Percentiles rank a stretch among this genome's conserved stretches.
Evolutionary conservation across 2,113 vertebrate species (phyloP).

Genomic region (Macheiramphus alcinus): DNA sequence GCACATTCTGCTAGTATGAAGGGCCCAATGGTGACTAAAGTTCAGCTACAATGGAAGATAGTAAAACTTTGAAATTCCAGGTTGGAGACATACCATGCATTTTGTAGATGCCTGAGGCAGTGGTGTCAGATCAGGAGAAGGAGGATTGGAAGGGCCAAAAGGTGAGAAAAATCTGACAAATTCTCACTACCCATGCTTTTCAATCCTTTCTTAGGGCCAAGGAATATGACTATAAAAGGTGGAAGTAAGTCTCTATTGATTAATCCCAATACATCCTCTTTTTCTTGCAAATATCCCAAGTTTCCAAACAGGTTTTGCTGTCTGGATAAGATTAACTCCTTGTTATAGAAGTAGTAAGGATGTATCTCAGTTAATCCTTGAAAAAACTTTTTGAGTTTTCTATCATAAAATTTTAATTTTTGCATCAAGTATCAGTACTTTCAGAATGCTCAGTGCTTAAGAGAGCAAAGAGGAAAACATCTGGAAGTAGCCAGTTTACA

Average conservation of each 20-base stretch:
- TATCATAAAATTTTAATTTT: background rate
- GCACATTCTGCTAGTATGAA: background rate
- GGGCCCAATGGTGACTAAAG: accelerated
- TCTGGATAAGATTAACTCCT: background rate
- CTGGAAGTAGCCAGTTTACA: background rate
- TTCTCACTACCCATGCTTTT: background rate
- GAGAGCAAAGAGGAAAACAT: background rate
- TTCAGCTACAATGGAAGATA: background rate
- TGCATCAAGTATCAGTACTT: background rate
- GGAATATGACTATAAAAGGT: accelerated
- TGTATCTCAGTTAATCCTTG: background rate
- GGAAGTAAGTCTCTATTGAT: background rate
- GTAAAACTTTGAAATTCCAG: background rate
- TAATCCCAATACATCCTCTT: background rate
- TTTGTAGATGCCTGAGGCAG: background rate
- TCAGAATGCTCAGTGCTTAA: background rate
- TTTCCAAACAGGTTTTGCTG: background rate
- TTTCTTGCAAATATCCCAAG: background rate
- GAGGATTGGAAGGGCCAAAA: background rate
- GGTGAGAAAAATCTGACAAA: background rate
- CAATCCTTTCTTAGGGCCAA: background rate
- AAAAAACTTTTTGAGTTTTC: background rate
- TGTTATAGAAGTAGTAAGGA: background rate
- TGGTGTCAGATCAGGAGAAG: background rate
- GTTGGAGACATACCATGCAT: accelerated